Evolutionary conservation across 2,113 vertebrate species (phyloP).

Genomic region (Callionymus lyra): DNA sequence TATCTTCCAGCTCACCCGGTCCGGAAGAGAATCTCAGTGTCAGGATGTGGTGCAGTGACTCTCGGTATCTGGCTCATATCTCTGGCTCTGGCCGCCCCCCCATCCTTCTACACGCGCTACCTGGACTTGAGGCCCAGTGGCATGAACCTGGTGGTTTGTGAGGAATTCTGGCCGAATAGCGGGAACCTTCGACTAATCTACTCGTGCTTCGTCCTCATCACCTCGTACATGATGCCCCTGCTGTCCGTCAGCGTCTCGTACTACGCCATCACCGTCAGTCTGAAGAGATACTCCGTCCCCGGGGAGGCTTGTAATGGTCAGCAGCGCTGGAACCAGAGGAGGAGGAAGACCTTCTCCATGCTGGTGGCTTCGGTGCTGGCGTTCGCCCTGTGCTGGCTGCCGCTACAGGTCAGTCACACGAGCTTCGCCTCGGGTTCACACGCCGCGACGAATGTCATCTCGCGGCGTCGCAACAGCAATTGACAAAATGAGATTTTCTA

Average conservation of each 20-base stretch:
- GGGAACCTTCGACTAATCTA: slow-evolving; percentile 59
- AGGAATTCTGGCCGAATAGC: slow-evolving; percentile 67
- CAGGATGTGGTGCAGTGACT: slow-evolving; percentile 55
- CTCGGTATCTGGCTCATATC: slow-evolving; percentile 63
- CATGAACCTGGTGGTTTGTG: slow-evolving; percentile 65
- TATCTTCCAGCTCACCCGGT: slow-evolving; percentile 58
- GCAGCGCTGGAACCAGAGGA: slow-evolving; percentile 61
- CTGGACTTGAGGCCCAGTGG: slow-evolving; percentile 63
- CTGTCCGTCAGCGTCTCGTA: slow-evolving; percentile 69
- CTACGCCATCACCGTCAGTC: slow-evolving; percentile 66
- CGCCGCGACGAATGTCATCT: too few species aligned
- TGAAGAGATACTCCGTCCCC: slow-evolving; percentile 56
- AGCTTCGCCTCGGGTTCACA: too few species aligned
- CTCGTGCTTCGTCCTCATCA: slow-evolving; percentile 66
- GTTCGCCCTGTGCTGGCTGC: slow-evolving; percentile 71
- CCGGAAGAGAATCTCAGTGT: slow-evolving; percentile 56
- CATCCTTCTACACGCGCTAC: slow-evolving; percentile 55
- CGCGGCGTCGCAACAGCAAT: too few species aligned
- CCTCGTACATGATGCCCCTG: slow-evolving; percentile 71
- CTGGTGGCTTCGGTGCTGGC: slow-evolving; percentile 67
- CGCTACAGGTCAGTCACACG: slow-evolving; percentile 63
- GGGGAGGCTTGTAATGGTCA: slow-evolving; percentile 53
- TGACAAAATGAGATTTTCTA: too few species aligned
- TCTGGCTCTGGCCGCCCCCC: slow-evolving; percentile 60
- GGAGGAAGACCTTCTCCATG: slow-evolving; percentile 64